Evolutionary conservation across 2,888 invertebrate species (phyloP).

Genomic region (Agrilus mali): DNA sequence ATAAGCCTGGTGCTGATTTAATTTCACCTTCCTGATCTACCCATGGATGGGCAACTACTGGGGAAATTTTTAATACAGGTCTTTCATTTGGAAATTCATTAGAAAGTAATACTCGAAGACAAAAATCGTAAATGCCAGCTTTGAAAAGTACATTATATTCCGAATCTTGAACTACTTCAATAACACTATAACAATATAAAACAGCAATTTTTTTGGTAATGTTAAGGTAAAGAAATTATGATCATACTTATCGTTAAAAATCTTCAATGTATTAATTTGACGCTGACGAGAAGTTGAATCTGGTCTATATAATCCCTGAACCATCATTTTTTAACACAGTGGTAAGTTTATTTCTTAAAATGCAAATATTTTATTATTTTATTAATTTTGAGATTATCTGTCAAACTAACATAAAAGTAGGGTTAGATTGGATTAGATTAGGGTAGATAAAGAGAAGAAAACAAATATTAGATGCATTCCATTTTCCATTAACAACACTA

Average conservation of each 20-base stretch:
- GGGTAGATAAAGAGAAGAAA: no score
- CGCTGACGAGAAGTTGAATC: conserved; percentile 49
- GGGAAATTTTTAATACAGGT: conserved; percentile 55
- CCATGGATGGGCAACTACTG: conserved; percentile 59
- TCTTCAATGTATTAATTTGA: conserved; percentile 70
- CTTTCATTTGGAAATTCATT: conserved; percentile 66
- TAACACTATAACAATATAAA: conserved; percentile 40
- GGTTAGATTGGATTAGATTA: no score
- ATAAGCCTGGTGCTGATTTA: conserved; percentile 57
- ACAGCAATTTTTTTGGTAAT: conserved; percentile 1
- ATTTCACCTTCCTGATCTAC: conserved; percentile 56
- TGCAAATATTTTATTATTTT: no score
- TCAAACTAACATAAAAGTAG: no score
- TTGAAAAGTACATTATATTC: conserved; percentile 63
- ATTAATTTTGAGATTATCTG: no score
- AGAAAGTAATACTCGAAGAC: conserved; percentile 50
- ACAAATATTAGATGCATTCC: no score
- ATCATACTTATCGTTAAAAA: conserved; percentile 67
- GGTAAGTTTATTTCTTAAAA: no score
- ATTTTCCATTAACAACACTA: no score
- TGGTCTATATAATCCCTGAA: conserved; percentile 41
- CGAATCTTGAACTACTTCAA: conserved; percentile 54
- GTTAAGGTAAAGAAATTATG: not conserved
- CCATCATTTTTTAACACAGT: conserved; percentile 29
- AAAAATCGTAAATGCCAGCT: conserved; percentile 51